Conservation (phyloP, 2,888 invertebrate species). For the Trisateles emortualis region DNA sequence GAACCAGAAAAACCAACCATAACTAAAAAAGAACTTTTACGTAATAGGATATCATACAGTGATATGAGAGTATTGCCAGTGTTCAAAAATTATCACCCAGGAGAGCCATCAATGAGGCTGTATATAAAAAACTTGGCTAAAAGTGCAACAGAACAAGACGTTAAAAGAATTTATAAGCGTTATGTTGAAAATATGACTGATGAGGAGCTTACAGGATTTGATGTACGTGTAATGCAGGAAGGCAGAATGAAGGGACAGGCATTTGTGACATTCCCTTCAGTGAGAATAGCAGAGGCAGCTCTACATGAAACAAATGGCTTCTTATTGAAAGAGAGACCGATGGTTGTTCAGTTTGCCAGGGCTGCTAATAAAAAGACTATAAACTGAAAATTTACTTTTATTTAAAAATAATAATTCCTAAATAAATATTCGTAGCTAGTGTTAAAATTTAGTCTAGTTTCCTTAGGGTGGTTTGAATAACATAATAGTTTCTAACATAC, state of each 20-base stretch:
- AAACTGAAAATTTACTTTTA: slow-evolving; percentile 39
- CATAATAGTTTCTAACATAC: too few relatives aligned
- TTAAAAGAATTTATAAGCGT: slow-evolving; percentile 91
- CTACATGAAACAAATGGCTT: slow-evolving; percentile 95
- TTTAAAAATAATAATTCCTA: slow-evolving; percentile 10
- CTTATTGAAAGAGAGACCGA: slow-evolving; percentile 94
- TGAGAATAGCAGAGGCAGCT: slow-evolving; percentile 90
- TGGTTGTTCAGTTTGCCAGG: slow-evolving; percentile 95
- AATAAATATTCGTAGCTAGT: background rate
- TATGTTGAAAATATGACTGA: slow-evolving; percentile 82
- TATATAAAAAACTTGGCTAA: slow-evolving; percentile 97
- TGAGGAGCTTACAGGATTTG: slow-evolving; percentile 83
- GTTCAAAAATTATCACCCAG: slow-evolving; percentile 95
- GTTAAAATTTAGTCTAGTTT: too few relatives aligned
- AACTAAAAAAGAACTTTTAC: slow-evolving; percentile 88
- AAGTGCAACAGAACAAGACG: slow-evolving; percentile 91
- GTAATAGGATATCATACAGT: slow-evolving; percentile 89
- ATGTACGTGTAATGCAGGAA: slow-evolving; percentile 95
- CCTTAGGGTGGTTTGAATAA: too few relatives aligned
- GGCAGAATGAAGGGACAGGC: slow-evolving; percentile 99
- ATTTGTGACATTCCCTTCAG: slow-evolving; percentile 93
- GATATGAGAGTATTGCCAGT: slow-evolving; percentile 92
- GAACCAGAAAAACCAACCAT: slow-evolving; percentile 79
- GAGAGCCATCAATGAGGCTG: slow-evolving; percentile 93
- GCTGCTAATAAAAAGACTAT: slow-evolving; percentile 79